Evolutionary conservation across 2,888 invertebrate genomes (phyloP).

Genomic region (Harpagoxenus sublaevis): DNA sequence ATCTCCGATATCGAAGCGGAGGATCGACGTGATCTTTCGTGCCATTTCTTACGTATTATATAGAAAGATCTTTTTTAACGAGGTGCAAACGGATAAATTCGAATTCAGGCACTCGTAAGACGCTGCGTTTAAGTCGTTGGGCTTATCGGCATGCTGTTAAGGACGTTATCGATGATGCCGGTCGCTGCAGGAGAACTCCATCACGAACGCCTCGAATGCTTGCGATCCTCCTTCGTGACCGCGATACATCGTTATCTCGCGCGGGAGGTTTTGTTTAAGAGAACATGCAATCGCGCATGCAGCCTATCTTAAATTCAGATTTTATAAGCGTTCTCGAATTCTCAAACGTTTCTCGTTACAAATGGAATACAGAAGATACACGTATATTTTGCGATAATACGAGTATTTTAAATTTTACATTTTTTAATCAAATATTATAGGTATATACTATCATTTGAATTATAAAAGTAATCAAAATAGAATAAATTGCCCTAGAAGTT

Average conservation of each 20-base stretch:
- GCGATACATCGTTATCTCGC: slow-evolving; percentile 49
- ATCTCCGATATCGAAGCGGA: neutral
- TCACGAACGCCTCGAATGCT: slow-evolving; percentile 52
- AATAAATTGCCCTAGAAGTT: neutral
- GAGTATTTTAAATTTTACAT: neutral
- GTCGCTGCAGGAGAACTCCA: slow-evolving; percentile 31
- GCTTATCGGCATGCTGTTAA: slow-evolving; percentile 55
- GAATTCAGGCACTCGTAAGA: slow-evolving; percentile 38
- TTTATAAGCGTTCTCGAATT: neutral
- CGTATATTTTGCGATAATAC: neutral
- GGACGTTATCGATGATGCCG: slow-evolving; percentile 54
- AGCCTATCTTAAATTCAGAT: neutral
- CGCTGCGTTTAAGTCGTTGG: slow-evolving; percentile 25
- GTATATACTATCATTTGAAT: neutral
- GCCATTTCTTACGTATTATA: slow-evolving; percentile 12
- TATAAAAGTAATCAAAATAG: neutral
- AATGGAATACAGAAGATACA: neutral
- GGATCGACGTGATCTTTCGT: neutral
- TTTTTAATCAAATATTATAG: neutral
- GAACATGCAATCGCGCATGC: slow-evolving; percentile 9
- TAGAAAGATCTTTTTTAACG: neutral
- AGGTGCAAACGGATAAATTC: slow-evolving; percentile 47
- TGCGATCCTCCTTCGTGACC: slow-evolving; percentile 49
- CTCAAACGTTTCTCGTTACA: neutral
- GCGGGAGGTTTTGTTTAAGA: slow-evolving; percentile 42